A percentile compares a stretch with the other conserved stretches of the same genome.
Conservation (phyloP, 2,888 invertebrate genomes). For the Dorcus hopei region DNA sequence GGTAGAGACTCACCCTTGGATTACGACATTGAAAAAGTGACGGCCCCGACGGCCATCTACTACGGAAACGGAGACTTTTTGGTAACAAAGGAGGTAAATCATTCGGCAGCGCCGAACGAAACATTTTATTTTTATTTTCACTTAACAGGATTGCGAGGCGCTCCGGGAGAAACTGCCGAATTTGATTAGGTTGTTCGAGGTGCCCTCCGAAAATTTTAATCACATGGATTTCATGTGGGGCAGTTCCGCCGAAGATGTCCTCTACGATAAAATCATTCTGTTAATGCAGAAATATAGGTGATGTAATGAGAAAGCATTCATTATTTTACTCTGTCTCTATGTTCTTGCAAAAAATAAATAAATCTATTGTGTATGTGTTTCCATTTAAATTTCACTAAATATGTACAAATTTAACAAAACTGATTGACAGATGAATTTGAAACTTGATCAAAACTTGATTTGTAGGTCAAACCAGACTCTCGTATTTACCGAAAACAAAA, state of each 20-base stretch:
- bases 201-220: slow-evolving; percentile 59
- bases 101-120: background rate
- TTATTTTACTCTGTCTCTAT: no score
- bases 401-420: no score
- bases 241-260: slow-evolving; percentile 55
- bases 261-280: slow-evolving; percentile 58
- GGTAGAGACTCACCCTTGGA: slow-evolving; percentile 35
- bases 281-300: slow-evolving; percentile 50
- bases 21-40: slow-evolving; percentile 50
- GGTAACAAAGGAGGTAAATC: slow-evolving; percentile 48
- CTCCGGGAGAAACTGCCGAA: slow-evolving; percentile 55
- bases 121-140: no score
- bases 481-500: no score
- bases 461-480: no score
- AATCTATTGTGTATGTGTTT: no score
- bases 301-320: background rate
- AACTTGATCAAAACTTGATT: no score
- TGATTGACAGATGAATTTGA: no score
- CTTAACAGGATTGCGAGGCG: slow-evolving; percentile 55
- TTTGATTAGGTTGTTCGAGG: slow-evolving; percentile 55
- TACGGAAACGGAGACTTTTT: slow-evolving; percentile 55
- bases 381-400: no score
- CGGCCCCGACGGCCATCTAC: slow-evolving; percentile 52
- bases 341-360: no score
- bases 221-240: slow-evolving; percentile 72